A percentile compares a stretch with the other conserved stretches of the same genome.
These are phyloP conservation scores for Musca vetustissima DNA, from an alignment of 1,140 invertebrate species.

Conservation along the genomic window DNA sequence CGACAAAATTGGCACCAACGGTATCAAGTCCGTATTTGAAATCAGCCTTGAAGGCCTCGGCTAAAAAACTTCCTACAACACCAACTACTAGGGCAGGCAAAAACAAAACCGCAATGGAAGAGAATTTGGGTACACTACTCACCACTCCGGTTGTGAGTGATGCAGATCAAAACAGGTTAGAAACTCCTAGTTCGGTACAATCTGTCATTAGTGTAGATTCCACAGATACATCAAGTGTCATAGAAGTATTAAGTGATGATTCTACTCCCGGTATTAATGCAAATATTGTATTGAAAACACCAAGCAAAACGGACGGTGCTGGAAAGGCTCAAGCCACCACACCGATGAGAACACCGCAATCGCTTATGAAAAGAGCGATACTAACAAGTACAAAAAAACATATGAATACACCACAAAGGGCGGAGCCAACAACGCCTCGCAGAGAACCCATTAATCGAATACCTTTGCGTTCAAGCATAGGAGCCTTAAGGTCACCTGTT, in stretches of 20 bases:
- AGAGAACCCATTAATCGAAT: slow-evolving; percentile 14
- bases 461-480: not conserved
- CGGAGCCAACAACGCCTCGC: not conserved
- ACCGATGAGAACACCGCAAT: slow-evolving; percentile 44
- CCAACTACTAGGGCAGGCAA: not conserved
- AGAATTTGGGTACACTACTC: not conserved
- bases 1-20: slow-evolving; percentile 30
- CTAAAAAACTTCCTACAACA: slow-evolving; percentile 2
- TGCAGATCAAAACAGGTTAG: not conserved
- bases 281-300: not conserved
- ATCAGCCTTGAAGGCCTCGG: slow-evolving; percentile 4
- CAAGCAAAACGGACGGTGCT: slow-evolving; percentile 17
- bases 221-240: slow-evolving; percentile 33
- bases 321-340: slow-evolving; percentile 28
- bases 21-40: not conserved
- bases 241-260: slow-evolving; percentile 35
- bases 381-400: slow-evolving; percentile 48
- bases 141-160: not conserved
- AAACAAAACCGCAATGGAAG: not conserved
- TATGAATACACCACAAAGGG: slow-evolving; percentile 22
- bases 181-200: slow-evolving; percentile 9
- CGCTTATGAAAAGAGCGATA: slow-evolving; percentile 45
- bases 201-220: slow-evolving; percentile 31
- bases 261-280: slow-evolving; percentile 15
- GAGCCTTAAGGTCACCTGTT: not conserved